Evolutionary conservation across 2,888 invertebrate species (phyloP).

Genomic region (Rotaria macrura): DNA sequence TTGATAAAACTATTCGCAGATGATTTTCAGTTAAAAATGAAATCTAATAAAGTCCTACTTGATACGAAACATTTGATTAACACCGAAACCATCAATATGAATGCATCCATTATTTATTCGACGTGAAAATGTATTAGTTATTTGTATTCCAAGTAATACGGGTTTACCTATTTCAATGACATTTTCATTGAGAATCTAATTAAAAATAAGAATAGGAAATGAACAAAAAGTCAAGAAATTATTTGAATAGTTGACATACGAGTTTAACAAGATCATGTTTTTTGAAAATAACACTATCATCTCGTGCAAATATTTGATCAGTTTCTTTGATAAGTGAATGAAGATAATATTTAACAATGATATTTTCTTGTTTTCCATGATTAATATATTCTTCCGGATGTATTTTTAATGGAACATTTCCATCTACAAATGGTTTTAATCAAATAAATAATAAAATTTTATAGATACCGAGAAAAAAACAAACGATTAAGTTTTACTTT

Average conservation of each 20-base stretch:
- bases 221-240: not conserved
- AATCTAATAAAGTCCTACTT: not conserved
- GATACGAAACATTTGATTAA: not conserved
- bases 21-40: no score
- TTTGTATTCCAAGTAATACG: not conserved
- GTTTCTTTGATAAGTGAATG: not conserved
- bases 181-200: not conserved
- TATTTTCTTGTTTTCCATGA: not conserved
- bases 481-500: not conserved
- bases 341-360: not conserved
- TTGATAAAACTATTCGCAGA: no score
- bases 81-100: constrained; percentile 17
- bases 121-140: not conserved
- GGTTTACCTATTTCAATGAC: constrained; percentile 17
- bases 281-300: not conserved
- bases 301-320: not conserved
- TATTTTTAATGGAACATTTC: not conserved
- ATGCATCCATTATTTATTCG: not conserved
- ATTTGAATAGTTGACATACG: not conserved
- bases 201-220: not conserved
- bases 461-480: not conserved
- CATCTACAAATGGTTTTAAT: not conserved
- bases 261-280: not conserved
- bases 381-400: not conserved
- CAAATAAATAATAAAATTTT: not conserved